These are phyloP conservation scores for Anas flavirostris DNA, from an alignment of 2,797 vertebrate genomes.

Conservation along the genomic window DNA sequence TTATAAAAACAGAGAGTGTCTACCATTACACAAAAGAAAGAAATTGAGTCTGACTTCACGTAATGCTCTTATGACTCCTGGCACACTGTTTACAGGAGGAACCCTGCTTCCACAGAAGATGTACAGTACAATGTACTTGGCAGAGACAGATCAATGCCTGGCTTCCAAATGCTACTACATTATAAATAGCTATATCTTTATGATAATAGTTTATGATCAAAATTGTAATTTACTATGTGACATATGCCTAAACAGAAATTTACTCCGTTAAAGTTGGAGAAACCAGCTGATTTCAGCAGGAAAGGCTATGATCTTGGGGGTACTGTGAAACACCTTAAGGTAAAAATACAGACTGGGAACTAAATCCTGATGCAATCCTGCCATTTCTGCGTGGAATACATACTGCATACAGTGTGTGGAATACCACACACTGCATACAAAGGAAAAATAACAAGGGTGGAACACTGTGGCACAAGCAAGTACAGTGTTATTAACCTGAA, in stretches of 20 bases:
- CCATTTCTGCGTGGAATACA: not conserved
- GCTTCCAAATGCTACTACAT: not conserved
- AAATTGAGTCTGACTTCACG: not conserved
- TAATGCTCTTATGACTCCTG: not conserved
- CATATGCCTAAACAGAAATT: not conserved
- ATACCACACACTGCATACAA: not conserved
- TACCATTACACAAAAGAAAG: not conserved
- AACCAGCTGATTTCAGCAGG: not conserved
- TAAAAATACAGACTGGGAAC: not conserved
- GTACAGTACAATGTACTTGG: not conserved
- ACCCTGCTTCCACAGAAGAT: not conserved
- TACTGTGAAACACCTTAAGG: not conserved
- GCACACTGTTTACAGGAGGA: not conserved
- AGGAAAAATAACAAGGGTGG: not conserved
- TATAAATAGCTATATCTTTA: not conserved
- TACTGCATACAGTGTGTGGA: rapidly evolving
- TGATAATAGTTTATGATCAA: not conserved
- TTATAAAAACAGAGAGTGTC: not conserved
- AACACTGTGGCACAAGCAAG: not conserved
- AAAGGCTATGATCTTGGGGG: not conserved
- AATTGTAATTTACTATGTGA: not conserved
- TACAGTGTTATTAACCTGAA: not conserved
- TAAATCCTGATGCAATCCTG: not conserved
- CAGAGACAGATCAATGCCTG: not conserved
- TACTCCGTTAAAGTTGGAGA: not conserved